Percentiles rank a stretch among this genome's conserved stretches.
Evolutionary conservation across 2,113 vertebrate genomes (phyloP).

Genomic region (Hirundichthys speculiger): DNA sequence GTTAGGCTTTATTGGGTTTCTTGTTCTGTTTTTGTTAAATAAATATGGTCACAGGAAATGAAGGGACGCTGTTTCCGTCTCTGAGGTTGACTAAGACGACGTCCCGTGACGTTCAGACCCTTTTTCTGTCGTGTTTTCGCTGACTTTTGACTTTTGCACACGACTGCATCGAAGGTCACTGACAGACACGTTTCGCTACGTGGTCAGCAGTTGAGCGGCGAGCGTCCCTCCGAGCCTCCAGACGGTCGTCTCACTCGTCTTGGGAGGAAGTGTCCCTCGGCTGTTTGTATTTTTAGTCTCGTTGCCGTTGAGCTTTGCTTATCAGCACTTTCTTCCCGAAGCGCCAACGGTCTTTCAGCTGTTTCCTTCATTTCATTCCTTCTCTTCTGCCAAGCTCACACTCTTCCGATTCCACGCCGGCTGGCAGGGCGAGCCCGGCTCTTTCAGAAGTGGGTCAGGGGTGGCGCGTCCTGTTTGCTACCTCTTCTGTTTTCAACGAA

Average conservation of each 20-base stretch:
- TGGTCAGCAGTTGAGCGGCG: neutral
- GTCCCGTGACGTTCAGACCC: no score
- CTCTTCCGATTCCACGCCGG: constrained; percentile 48
- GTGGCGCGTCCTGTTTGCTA: constrained; percentile 76
- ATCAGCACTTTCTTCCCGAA: constrained; percentile 67
- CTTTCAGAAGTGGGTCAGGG: constrained; percentile 69
- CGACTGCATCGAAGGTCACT: no score
- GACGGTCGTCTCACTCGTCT: constrained; percentile 32
- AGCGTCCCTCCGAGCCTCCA: constrained; percentile 32
- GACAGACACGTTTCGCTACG: no score
- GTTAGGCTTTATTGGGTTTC: no score
- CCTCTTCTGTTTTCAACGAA: constrained; percentile 63
- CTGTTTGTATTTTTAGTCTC: constrained; percentile 71
- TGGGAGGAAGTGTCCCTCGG: constrained; percentile 40
- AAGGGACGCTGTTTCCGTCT: no score
- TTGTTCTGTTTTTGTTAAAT: no score
- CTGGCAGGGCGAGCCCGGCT: constrained; percentile 27
- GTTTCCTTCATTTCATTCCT: constrained; percentile 51
- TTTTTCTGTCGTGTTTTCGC: no score
- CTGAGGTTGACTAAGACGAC: no score
- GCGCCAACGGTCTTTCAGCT: constrained; percentile 47
- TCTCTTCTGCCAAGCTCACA: constrained; percentile 42
- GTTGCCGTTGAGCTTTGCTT: constrained; percentile 44
- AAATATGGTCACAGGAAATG: no score
- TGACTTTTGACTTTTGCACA: no score